Base-by-base conservation (phyloP, 2,888 invertebrate species). In the Frankliniella intonsa region DNA sequence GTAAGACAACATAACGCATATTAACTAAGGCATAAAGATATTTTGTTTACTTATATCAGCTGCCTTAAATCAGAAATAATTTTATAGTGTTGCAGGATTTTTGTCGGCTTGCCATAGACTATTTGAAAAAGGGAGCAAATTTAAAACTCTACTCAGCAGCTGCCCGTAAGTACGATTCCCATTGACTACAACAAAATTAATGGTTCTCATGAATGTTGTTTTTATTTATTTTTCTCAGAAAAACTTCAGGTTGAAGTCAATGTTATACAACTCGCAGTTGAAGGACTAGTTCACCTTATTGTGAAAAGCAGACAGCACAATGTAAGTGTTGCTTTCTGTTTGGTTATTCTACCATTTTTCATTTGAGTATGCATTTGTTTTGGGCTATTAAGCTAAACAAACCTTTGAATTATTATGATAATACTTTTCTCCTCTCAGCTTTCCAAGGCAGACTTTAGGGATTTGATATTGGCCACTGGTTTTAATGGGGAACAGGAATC, bases 221-320 rank as follows among this genome's bases (percentile, higher is more conserved):
- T 3, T n/a, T 62, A 22, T 83, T 80, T 80, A 82, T 81, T 27
- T 82, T 83, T 88, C 88, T 83, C 88, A 92, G 92, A 92, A 85
- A 93, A 92, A 86, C 87, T 93, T 80, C 88, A 90, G 82, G 90
- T 92, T 19, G 88, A 90, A 62, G 83, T 89, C 14, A 88, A 89
- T 83, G 87, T 87, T 80, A 90, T 93, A 50, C 91, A 91, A 86
- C 92, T 92, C 86, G 90, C 93, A 79, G 90, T 95, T 19, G 92
- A 94, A 88, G 94, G 93, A 27, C 87, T 95, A 82, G 90, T 94
- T n/a, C 92, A 94, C 87, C 89, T 95, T 81, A 88, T 95, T 81
- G 88, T 94, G 25, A 92, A 94, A 88, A 91, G 92, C 84, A 92
- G 92, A 85, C 93, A 92, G 88, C 90, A 92, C 84, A 92, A 92